Evolutionary conservation across 2,113 vertebrate genomes (phyloP), one percentile per base, ranked within the genome.

Genomic region (Crotophaga sulcirostris): DNA sequence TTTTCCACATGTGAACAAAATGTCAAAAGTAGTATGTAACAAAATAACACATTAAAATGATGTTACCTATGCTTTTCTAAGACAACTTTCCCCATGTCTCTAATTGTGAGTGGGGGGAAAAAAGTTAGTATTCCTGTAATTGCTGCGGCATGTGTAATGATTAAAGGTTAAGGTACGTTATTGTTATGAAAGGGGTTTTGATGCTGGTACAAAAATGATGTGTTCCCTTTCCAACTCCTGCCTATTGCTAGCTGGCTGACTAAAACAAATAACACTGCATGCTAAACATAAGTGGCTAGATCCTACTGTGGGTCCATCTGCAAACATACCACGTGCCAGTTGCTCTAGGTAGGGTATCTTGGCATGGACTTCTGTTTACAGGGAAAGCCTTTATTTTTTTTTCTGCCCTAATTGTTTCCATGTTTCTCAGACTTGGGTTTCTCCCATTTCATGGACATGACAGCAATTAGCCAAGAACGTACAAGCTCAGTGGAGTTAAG

Each of bases 281-380:
- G 93, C 87, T 95, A 95, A 95, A 94, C 93, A 93, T 97, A 94
- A 94, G 85, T 80, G 92, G 95, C 94, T 96, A 93, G 90, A 94
- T 96, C 95, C 90, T 90, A 86, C 93, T 94, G 93, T 86, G 94
- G 94, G 68, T 95, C 93, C 93, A 95, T 96, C 96, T 97, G 96
- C 88, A 96, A 90, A 88, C 76, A 29, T 91, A 87, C 90, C 83
- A 95, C 7, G 8, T 96, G 94, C 89, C 95, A 96, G 87, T 96
- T 94, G 91, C 93, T 96, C 72, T 93, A 96, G 92, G 93, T 96
- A 93, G 67, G 92, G 68, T 93, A 84, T 90, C 87, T 95, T 97
- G 96, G 95, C 93, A 95, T 84, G 55, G 92, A 72, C 79, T 70
- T 90, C 87, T 96, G 85, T 96, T 96, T 96, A 95, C 82, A 92